Percentiles rank a stretch among this genome's conserved stretches.
Conservation (phyloP, 2,888 invertebrate genomes). For the Caenorhabditis becei region DNA sequence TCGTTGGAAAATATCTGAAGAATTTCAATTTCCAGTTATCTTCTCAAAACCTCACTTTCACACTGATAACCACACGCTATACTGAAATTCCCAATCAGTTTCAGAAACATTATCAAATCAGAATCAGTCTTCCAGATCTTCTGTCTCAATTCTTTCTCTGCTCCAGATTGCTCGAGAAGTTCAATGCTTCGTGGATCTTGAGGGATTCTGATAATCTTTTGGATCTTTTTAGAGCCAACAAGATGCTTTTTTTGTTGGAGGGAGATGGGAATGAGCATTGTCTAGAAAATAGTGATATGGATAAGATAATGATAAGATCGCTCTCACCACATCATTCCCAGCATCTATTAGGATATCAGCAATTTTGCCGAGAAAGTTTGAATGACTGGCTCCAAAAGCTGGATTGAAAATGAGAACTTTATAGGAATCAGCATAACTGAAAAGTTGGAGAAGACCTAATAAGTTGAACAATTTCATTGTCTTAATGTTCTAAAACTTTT, state of each 20-base stretch:
- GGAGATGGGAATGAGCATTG: slow-evolving; percentile 52
- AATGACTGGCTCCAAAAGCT: slow-evolving; percentile 62
- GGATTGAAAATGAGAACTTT: slow-evolving; percentile 65
- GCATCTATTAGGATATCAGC: slow-evolving; percentile 62
- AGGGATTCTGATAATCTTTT: slow-evolving; percentile 36
- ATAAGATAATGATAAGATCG: not conserved
- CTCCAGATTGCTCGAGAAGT: slow-evolving; percentile 17
- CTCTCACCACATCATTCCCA: slow-evolving; percentile 63
- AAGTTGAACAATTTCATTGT: slow-evolving; percentile 13
- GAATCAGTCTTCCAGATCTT: slow-evolving; percentile 39
- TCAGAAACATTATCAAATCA: slow-evolving; percentile 23
- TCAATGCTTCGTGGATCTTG: slow-evolving; percentile 42
- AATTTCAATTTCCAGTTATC: not conserved
- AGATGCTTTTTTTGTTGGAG: slow-evolving; percentile 26
- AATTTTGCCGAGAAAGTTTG: slow-evolving; percentile 63
- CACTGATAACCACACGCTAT: not conserved
- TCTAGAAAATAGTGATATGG: slow-evolving; percentile 1
- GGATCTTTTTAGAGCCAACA: slow-evolving; percentile 56
- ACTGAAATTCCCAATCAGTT: not conserved
- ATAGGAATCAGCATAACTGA: slow-evolving; percentile 12
- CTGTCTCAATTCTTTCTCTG: slow-evolving; percentile 28
- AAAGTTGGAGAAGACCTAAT: not conserved
- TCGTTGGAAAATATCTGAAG: slow-evolving; percentile 42
- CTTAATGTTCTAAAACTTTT: too few species aligned
- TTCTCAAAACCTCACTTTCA: slow-evolving; percentile 11